Evolutionary conservation across 2,888 invertebrate genomes (phyloP), one percentile per base, ranked within the genome.

Genomic region (Hermaeophaga mercurialis): DNA sequence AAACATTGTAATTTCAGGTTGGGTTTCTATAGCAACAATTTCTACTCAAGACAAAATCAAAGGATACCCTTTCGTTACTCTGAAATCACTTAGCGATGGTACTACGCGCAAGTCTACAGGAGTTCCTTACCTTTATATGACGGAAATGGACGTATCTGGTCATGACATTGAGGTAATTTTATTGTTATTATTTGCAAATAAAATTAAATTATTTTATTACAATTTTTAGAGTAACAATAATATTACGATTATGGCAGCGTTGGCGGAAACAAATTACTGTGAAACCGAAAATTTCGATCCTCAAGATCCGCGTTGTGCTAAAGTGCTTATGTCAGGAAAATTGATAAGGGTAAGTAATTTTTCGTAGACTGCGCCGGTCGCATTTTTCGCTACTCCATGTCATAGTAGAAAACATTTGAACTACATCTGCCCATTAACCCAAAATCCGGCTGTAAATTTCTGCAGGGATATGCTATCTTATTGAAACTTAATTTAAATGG

Each of bases 261-360:
- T 90, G 28, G 87, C 88, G 45, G 84, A 90, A 77, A 83, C 85
- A 1, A 76, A 80, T 54, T 90, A 86, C 72, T 90, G 90, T 66
- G 80, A 80, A 56, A 70, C 72, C 5, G 77, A 86, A 61, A 73
- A 81, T 43, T 84, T 80, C 66, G 90, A 91, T 72, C 85, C 89
- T 0, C 88, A 90, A 78, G 90, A 90, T 74, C 90, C 90, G 0
- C 79, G 89, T 34, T 91, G 90, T 78, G 87, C 88, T 2, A 82
- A 89, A 66, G 80, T 90, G 2, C 84, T 89, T 69, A 77, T 91
- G 1, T 81, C 85, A 11, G 90, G 90, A 41, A 82, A 80, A 70
- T 82, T 89, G 71, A 78, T 82, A 67, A 80, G 82, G 80, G 89
- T 89, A 17, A 36, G 2, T n/a, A n/a, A n/a, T n/a, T n/a, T n/a